phyloP scores from a whole-genome alignment of 2,797 vertebrate genomes.

The Aythya fuligula region DNA sequence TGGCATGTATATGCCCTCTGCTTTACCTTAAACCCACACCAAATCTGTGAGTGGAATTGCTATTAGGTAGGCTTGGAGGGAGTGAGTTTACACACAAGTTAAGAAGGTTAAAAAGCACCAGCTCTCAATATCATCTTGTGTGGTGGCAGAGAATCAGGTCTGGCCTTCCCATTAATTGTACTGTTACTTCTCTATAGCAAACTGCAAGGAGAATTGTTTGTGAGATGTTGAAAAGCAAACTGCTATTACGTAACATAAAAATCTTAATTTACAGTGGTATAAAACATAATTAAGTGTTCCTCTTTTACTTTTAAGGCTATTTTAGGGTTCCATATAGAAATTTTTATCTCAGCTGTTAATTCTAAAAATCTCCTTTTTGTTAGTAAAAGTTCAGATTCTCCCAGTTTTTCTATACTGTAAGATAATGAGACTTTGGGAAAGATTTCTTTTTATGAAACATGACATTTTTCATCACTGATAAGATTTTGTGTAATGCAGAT shows the following conservation, averaged over 20 bases:
- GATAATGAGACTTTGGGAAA: not conserved
- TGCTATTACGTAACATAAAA: not conserved
- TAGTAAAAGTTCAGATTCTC: not conserved
- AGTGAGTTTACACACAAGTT: not conserved
- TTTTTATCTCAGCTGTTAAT: not conserved
- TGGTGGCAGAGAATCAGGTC: not conserved
- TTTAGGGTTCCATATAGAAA: not conserved
- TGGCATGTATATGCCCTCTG: accelerated
- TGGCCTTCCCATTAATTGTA: not conserved
- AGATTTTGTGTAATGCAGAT: not conserved
- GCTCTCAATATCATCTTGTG: not conserved
- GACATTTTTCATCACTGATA: not conserved
- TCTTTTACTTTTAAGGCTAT: not conserved
- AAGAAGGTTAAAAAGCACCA: not conserved
- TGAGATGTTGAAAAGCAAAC: not conserved
- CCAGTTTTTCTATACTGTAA: not conserved
- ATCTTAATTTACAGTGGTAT: not conserved
- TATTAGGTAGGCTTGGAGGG: not conserved
- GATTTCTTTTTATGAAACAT: not conserved
- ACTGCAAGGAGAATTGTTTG: not conserved
- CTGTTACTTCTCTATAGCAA: not conserved
- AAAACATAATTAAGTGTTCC: not conserved
- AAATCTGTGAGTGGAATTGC: not conserved
- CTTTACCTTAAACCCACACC: not conserved
- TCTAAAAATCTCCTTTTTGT: not conserved